Base-by-base conservation (phyloP, 1,140 invertebrate genomes). In the Bombus huntii region DNA sequence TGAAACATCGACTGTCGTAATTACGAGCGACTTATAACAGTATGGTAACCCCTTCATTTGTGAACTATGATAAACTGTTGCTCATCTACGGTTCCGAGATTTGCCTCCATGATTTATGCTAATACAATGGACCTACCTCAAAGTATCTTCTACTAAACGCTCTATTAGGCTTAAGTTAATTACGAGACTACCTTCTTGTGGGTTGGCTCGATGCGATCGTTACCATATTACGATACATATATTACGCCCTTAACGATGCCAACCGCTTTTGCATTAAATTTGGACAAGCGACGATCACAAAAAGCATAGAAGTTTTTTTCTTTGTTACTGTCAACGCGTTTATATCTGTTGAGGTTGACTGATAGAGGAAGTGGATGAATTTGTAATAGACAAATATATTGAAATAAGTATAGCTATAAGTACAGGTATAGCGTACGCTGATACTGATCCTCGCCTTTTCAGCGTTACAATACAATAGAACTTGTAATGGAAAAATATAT, bases 131-230 rank as follows among this genome's bases (percentile, higher is more conserved):
- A 91, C 87, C 87, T 87, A 87, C 90, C 90, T 88, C 81, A 91
- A 91, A 89, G 76, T 85, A 85, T 81, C 78, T 65, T 81, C 75
- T 62, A 88, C 91, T 92, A 92, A 92, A 91, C 85, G 92, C 92
- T 92, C 92, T 92, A 92, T 92, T 92, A 92, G 88, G 90, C 85
- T 90, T 92, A 92, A 92, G 90, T 92, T 92, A 92, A 92, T 92
- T 92, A 92, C 87, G 90, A 84, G 76, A 89, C 89, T 90, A 90
- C 83, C 86, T 84, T 90, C 70, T 81, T 83, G 77, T 84, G 85
- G 88, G 83, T 31, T 34, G 85, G 65, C 28, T 83, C 75, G 59
- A 74, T 57, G 66, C 72, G 86, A 88, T 90, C 88, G 82, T 90
- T 90, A 90, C 86, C 75, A 90, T 88, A 86, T 88, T 90, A 90